A percentile compares a stretch with the other conserved stretches of the same genome.
phyloP scores from a whole-genome alignment of 2,888 invertebrate species.

The Heliconius ismenius region DNA sequence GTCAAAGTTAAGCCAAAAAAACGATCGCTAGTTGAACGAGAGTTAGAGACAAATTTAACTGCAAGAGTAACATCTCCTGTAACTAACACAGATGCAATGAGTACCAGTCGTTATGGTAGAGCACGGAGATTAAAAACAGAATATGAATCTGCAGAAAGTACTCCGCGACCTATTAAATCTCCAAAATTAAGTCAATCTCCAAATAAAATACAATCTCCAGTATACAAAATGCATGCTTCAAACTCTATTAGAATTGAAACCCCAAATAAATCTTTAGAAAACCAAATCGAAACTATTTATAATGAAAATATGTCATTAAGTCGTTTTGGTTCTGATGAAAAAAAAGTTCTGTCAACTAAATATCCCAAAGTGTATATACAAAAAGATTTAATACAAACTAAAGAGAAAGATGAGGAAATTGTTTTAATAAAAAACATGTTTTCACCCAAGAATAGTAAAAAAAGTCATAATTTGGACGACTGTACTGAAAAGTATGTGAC shows the following conservation, averaged over 20 bases:
- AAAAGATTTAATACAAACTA: slow-evolving; percentile 71
- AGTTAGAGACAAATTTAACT: slow-evolving; percentile 73
- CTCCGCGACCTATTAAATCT: slow-evolving; percentile 54
- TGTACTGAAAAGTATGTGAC: slow-evolving; percentile 61
- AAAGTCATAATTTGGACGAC: slow-evolving; percentile 47
- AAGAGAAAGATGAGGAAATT: slow-evolving; percentile 64
- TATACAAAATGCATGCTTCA: slow-evolving; percentile 71
- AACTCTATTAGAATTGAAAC: slow-evolving; percentile 62
- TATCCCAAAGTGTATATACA: slow-evolving; percentile 68
- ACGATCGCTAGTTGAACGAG: slow-evolving; percentile 70
- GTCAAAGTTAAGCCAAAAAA: slow-evolving; percentile 67
- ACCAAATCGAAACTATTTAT: slow-evolving; percentile 68
- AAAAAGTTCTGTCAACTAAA: slow-evolving; percentile 48
- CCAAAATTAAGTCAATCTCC: slow-evolving; percentile 59
- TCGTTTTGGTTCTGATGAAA: slow-evolving; percentile 61
- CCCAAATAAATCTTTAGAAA: slow-evolving; percentile 57
- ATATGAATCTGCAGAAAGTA: slow-evolving; percentile 62
- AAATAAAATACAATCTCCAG: slow-evolving; percentile 55
- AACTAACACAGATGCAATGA: slow-evolving; percentile 54
- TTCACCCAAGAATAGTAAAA: slow-evolving; percentile 60
- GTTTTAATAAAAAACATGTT: slow-evolving; percentile 68
- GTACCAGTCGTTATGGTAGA: slow-evolving; percentile 83
- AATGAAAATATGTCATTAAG: slow-evolving; percentile 67
- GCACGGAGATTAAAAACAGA: slow-evolving; percentile 79
- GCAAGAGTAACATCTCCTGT: slow-evolving; percentile 67